Base-by-base conservation (phyloP, 1,140 invertebrate genomes). In the Drosophila rufa region DNA sequence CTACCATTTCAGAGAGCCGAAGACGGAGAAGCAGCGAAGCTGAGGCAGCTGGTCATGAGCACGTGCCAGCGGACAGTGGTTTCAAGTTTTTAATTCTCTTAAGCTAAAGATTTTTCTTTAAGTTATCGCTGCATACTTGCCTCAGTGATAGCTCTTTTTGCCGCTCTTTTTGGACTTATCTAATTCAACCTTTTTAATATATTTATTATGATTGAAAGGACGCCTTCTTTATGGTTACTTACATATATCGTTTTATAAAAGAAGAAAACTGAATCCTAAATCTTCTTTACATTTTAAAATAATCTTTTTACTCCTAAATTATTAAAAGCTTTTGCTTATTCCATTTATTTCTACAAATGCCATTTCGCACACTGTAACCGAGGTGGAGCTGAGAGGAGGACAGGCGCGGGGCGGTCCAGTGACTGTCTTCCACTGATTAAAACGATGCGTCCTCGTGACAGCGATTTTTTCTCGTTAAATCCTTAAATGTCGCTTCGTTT, bases 401-500 rank as follows among this genome's bases (percentile, higher is more conserved):
- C 19, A 14, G 30, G n/a, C 12, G 12, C 4, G n/a, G 8, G 22
- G 11, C 43, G 33, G 47, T n/a, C 25, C n/a, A 45, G 48, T 47
- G 71, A 50, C 84, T 82, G 76, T 74, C 71, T 53, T 75, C 83
- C 76, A 80, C 83, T 87, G 83, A 87, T 87, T 87, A 87, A 89
- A 87, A 70, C 84, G 77, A 89, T 89, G 84, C 84, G 59, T 68
- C 55, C 55, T 64, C 65, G 73, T 87, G 80, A 87, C 84, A 84
- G 84, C 84, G 65, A 87, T 89, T 87, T 83, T 85, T 87, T 89
- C 73, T 89, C 68, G 68, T 87, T 89, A 83, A 87, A 89, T 89
- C 84, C 84, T 87, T 87, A 87, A 89, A 87, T 79, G 80, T 80
- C 73, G 77, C 69, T 87, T 66, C 74, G 80, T 70, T 85, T 80